Conservation (phyloP, 2,113 vertebrate genomes). For the Trichomycterus rosablanca region DNA sequence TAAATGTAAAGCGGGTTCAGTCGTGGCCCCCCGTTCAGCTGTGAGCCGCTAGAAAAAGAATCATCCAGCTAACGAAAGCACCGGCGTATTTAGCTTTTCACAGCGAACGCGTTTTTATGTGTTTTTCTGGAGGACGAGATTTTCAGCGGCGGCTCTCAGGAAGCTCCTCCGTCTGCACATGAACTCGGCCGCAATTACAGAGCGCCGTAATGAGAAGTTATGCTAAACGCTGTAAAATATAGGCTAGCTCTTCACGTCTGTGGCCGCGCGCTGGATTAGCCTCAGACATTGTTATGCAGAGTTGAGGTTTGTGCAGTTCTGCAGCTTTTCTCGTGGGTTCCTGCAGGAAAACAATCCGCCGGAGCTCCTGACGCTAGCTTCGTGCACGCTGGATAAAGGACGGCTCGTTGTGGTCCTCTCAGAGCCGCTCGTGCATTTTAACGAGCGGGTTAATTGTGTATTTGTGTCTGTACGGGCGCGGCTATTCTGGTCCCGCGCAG, state of each 20-base stretch:
- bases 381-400: conserved; percentile 32
- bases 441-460: conserved; percentile 48
- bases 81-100: too few species aligned
- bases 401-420: conserved; percentile 47
- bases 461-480: conserved; percentile 27
- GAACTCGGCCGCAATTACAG: conserved; percentile 59
- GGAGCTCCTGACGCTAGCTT: conserved; percentile 36
- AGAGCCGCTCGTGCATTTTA: conserved; percentile 44
- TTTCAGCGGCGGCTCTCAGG: conserved; percentile 47
- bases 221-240: conserved; percentile 71
- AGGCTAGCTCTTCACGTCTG: conserved; percentile 60
- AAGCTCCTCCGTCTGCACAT: conserved; percentile 60
- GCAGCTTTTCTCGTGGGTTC: conserved; percentile 45
- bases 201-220: conserved; percentile 68
- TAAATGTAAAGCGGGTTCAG: conserved; percentile 4
- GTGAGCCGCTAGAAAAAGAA: background rate
- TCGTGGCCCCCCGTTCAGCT: background rate
- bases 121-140: too few species aligned
- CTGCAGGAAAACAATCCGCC: conserved; percentile 42
- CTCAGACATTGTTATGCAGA: conserved; percentile 68
- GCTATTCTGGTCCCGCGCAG: conserved; percentile 16
- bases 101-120: too few species aligned
- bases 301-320: conserved; percentile 53
- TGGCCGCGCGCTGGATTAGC: conserved; percentile 58
- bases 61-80: background rate